These are phyloP conservation scores for Zeuzera pyrina DNA, from an alignment of 2,888 invertebrate species.

Conservation along the genomic window DNA sequence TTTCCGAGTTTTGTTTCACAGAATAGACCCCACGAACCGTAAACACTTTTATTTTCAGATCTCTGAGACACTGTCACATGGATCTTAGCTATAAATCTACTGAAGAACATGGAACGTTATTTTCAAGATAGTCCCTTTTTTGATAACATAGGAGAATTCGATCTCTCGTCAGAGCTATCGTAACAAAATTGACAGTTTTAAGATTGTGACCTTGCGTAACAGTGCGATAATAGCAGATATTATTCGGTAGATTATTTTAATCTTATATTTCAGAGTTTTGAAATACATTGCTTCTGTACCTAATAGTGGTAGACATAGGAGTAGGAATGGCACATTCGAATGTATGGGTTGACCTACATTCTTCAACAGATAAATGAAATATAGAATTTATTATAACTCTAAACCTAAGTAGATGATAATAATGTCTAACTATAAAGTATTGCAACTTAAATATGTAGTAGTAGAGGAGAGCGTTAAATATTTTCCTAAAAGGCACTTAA, in stretches of 20 bases:
- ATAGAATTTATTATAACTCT: too few relatives aligned
- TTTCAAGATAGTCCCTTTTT: slow-evolving; percentile 12
- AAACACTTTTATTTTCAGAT: slow-evolving; percentile 8
- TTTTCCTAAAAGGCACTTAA: too few relatives aligned
- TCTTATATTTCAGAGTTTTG: too few relatives aligned
- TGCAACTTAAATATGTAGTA: too few relatives aligned
- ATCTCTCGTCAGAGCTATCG: slow-evolving; percentile 36
- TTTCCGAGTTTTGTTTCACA: slow-evolving; percentile 24
- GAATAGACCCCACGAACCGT: slow-evolving; percentile 35
- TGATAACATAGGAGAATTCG: slow-evolving; percentile 46
- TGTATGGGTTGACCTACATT: not conserved
- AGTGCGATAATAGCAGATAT: slow-evolving; percentile 30
- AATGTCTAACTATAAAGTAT: too few relatives aligned
- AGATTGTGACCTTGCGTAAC: slow-evolving; percentile 61
- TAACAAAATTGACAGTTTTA: slow-evolving; percentile 43
- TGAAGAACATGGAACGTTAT: slow-evolving; percentile 21
- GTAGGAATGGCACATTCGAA: too few relatives aligned
- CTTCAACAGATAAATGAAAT: slow-evolving; percentile 18
- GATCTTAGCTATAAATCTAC: slow-evolving; percentile 29
- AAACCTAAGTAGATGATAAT: too few relatives aligned
- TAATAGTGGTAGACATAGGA: too few relatives aligned
- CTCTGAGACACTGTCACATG: slow-evolving; percentile 26
- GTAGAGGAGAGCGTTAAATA: too few relatives aligned
- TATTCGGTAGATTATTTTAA: slow-evolving; percentile 39
- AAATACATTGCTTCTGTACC: too few relatives aligned